Base-by-base conservation (phyloP, 2,888 invertebrate species). In the Eupithecia tripunctaria region DNA sequence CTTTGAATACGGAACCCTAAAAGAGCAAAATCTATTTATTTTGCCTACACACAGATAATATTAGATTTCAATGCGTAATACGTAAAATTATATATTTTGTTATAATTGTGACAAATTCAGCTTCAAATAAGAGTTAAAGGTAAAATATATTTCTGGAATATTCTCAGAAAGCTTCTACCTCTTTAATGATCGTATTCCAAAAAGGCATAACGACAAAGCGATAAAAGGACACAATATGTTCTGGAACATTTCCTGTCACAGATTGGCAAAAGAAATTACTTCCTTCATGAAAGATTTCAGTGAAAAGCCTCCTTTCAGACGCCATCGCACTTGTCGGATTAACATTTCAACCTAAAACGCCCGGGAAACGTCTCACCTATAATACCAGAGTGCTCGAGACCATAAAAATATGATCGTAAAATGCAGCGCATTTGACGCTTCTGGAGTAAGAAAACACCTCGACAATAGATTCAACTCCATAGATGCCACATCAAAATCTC, bases 401-500 rank as follows among this genome's bases (percentile, higher is more conserved):
- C 63, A 63, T 21, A 32, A 64, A 64, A 59, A 68, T 62, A 67
- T 29, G 47, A 71, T 60, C 65, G 62, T 74, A 68, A 72, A 69
- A 72, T 72, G 72, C 72, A 70, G 67, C 64, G n/a, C 21, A 66
- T 67, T 75, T 51, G 21, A 21, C 38, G 32, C 25, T 41, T 56
- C 64, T 63, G 62, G 41, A 59, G 43, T 64, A 66, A 56, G 68
- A 66, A 68, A 72, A 71, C 71, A 71, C 63, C 67, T 69, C 73
- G 29, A 68, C 73, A 71, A 73, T 73, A 71, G 73, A 73, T 71
- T 76, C 69, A 41, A 32, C 29, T 69, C 72, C 36, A 72, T 71
- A 59, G 72, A 72, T 69, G 75, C 67, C 72, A 71, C 78, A 78
- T 78, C 78, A 76, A 73, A 76, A 74, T 74, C 76, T 75, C 78